These are phyloP conservation scores for Thymelicus sylvestris DNA, from an alignment of 2,888 invertebrate species.

Conservation along the genomic window DNA sequence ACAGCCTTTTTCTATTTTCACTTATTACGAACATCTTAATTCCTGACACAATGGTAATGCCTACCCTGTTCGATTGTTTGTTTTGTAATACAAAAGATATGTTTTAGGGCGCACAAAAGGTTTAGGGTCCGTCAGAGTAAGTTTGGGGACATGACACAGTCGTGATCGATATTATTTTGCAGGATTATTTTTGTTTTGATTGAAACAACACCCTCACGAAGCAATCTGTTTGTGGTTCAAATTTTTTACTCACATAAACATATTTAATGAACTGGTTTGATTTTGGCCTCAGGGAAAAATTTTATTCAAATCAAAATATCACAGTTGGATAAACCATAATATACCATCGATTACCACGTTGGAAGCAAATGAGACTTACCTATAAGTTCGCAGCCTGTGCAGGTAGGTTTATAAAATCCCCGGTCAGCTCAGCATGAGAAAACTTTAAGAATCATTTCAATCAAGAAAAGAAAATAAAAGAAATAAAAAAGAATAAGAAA, in stretches of 20 bases:
- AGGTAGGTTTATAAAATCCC: no score
- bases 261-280: no score
- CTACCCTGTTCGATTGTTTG: slow-evolving; percentile 52
- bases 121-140: slow-evolving; percentile 28
- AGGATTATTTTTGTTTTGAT: slow-evolving; percentile 28
- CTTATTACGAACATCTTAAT: slow-evolving; percentile 70
- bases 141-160: neutral
- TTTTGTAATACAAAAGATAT: slow-evolving; percentile 39
- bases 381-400: no score
- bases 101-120: slow-evolving; percentile 20
- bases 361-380: no score
- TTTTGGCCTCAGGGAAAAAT: no score
- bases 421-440: no score
- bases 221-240: slow-evolving; percentile 13
- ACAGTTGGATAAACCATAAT: no score
- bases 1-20: slow-evolving; percentile 57
- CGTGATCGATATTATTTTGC: slow-evolving; percentile 27
- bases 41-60: slow-evolving; percentile 63
- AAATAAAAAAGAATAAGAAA: no score
- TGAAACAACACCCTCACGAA: slow-evolving; percentile 12
- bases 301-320: no score
- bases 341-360: no score
- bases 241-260: neutral
- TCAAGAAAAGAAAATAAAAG: no score
- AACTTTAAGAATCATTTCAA: no score